Conservation (phyloP, 1,140 invertebrate species). For the Drosophila burlai region DNA sequence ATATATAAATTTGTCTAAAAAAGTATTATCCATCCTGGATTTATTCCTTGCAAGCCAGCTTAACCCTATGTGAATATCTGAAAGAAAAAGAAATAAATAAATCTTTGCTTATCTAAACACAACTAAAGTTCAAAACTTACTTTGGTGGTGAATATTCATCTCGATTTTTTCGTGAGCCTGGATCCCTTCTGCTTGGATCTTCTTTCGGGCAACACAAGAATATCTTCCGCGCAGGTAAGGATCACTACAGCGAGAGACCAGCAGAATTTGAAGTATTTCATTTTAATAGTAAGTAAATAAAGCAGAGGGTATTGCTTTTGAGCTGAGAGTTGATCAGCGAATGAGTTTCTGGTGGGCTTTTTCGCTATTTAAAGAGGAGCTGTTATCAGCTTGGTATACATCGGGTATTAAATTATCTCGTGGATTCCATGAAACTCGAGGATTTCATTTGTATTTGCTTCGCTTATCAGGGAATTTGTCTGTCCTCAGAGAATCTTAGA, state of each 20-base stretch:
- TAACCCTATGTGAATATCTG: constrained; percentile 56
- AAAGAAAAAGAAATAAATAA: constrained; percentile 14
- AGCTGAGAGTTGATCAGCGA: constrained; percentile 2
- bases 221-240: constrained; percentile 24
- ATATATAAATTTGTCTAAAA: background rate
- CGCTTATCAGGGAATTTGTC: background rate
- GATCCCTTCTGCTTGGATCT: constrained; percentile 18
- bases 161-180: constrained; percentile 46
- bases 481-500: background rate
- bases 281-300: constrained; percentile 5
- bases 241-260: constrained; percentile 43
- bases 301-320: background rate
- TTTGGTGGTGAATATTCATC: constrained; percentile 64
- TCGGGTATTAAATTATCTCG: background rate
- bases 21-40: background rate
- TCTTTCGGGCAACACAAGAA: constrained; percentile 37
- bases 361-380: constrained; percentile 10
- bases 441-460: background rate
- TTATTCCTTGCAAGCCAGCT: background rate
- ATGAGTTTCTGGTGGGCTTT: background rate
- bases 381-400: constrained; percentile 1
- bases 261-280: constrained; percentile 58
- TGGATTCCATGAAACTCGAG: background rate
- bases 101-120: background rate
- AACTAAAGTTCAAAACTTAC: constrained; percentile 40